These are phyloP conservation scores for Acromyrmex charruanus DNA, from an alignment of 1,140 invertebrate genomes.

Conservation along the genomic window DNA sequence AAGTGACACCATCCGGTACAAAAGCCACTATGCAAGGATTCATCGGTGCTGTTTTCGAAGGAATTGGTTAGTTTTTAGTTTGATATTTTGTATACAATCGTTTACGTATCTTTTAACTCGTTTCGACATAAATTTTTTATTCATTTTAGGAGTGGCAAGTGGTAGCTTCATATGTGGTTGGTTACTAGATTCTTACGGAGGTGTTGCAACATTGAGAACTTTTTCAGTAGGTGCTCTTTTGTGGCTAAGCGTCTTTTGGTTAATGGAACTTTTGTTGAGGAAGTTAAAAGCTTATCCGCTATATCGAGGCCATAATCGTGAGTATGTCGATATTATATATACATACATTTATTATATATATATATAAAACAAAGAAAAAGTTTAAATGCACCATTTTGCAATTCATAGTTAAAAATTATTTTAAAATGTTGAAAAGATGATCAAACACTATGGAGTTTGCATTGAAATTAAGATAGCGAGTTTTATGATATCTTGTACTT, in stretches of 20 bases:
- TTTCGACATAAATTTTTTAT: conserved; percentile 31
- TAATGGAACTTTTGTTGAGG: conserved; percentile 86
- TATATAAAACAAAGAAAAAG: conserved; percentile 25
- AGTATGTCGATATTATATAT: conserved; percentile 75
- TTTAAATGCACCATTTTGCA: not conserved
- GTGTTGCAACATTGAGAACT: conserved; percentile 89
- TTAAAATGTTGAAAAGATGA: not conserved
- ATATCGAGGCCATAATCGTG: conserved; percentile 84
- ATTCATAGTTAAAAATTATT: conserved; percentile 7
- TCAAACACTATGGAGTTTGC: not conserved
- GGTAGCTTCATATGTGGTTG: conserved; percentile 92
- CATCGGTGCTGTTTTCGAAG: conserved; percentile 95
- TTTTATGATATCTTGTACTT: not conserved
- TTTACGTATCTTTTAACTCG: not conserved
- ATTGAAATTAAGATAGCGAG: not conserved
- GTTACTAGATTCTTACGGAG: conserved; percentile 88
- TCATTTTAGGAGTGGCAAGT: conserved; percentile 89
- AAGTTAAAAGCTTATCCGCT: conserved; percentile 81
- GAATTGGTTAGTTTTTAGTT: conserved; percentile 88
- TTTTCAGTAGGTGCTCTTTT: conserved; percentile 91
- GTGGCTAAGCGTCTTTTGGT: conserved; percentile 88
- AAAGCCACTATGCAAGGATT: conserved; percentile 95
- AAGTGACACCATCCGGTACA: conserved; percentile 94
- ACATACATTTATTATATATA: conserved; percentile 29
- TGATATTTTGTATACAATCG: not conserved